Base-by-base conservation (phyloP, 2,797 vertebrate species). In the Naso thynnoides region DNA sequence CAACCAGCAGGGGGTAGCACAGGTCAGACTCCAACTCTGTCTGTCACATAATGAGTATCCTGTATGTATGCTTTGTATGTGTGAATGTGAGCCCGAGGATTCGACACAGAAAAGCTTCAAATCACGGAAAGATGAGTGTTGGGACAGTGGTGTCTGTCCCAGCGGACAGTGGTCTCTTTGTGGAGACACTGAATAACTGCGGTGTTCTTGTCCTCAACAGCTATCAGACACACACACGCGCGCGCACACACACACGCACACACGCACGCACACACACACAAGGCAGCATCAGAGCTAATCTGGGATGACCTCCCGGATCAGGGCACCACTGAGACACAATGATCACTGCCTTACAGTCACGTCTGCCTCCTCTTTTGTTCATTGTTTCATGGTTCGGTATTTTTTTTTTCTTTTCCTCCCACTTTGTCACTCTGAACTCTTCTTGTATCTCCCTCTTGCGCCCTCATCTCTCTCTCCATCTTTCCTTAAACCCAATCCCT, bases 1-100 rank as follows among this genome's bases (percentile, higher is more conserved):
- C 33, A 1, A 60, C 88, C 92, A 93, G 87, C 82, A 91, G 91
- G 83, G 89, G 88, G 86, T 1, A 83, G 89, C 87, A 89, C 33
- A 91, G 74, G 65, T 75, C 78, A 86, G 71, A 81, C 48, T 60
- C 52, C 27, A 21, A 19, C 15, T 33, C 41, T 23, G 57, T 21
- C 5, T 44, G 47, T 71, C 33, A 39, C 41, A 36, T 0, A 39
- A 9, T 15, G 62, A 21, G 50, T 18, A 26, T 19, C 7, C 13
- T 45, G n/a, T 55, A 27, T 60, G 36, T 53, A 8, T n/a, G 18
- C 11, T 61, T 56, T 60, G 14, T 45, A 16, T 45, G 27, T 38
- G 19, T 39, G 58, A 24, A 21, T 11, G 65, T 64, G 60, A 18
- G 62, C 3, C 38, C 50, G 56, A 50, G 36, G 42, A 50, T 23